A percentile compares a stretch with the other conserved stretches of the same genome.
phyloP scores from a whole-genome alignment of 2,113 vertebrate species.

The Eonycteris spelaea region DNA sequence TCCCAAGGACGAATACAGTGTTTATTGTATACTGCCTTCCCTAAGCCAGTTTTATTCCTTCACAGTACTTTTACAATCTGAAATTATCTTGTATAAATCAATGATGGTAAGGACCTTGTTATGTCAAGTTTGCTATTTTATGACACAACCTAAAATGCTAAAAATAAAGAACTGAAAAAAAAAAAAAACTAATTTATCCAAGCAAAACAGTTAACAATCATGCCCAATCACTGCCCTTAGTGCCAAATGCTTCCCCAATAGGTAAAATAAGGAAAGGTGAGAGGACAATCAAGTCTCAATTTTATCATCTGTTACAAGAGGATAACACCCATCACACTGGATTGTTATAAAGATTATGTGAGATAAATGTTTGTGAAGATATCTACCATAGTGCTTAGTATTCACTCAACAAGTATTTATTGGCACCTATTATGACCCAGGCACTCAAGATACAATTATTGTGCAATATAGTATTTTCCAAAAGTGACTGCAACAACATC shows the following conservation, averaged over 20 bases:
- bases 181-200: not conserved
- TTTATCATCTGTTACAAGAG: not conserved
- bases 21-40: not conserved
- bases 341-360: not conserved
- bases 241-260: not conserved
- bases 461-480: not conserved
- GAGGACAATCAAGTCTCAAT: not conserved
- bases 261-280: not conserved
- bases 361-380: not conserved
- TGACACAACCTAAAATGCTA: not conserved
- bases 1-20: not conserved
- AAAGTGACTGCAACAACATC: not conserved
- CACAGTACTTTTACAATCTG: not conserved
- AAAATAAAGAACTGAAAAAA: slow-evolving; percentile 17
- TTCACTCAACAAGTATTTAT: not conserved
- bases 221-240: not conserved
- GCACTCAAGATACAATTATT: not conserved
- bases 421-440: not conserved
- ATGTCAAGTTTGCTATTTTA: not conserved
- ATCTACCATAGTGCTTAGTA: not conserved
- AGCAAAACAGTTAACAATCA: slow-evolving; percentile 5
- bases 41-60: slow-evolving; percentile 2
- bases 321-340: not conserved
- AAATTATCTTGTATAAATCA: slow-evolving; percentile 8
- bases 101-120: not conserved